Percentiles rank a stretch among this genome's conserved stretches.
Evolutionary conservation across 1,140 invertebrate species (phyloP).

Genomic region (Eueides isabella): DNA sequence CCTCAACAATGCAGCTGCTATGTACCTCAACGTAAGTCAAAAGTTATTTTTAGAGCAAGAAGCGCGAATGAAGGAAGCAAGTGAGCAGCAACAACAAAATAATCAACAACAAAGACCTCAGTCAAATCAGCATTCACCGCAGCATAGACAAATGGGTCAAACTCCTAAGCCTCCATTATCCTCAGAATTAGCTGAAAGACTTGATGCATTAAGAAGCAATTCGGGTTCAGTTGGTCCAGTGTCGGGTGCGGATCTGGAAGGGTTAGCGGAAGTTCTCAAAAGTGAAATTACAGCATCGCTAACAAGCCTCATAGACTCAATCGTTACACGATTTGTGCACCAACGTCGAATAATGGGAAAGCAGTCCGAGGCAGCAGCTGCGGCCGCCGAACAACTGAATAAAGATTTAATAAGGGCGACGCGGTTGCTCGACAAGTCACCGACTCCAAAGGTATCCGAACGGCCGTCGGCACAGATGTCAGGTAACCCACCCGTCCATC

Average conservation of each 20-base stretch:
- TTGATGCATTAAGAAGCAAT: conserved; percentile 85
- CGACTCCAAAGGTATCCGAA: conserved; percentile 90
- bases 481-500: conserved; percentile 84
- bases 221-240: conserved; percentile 84
- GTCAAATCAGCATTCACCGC: conserved; percentile 82
- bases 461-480: conserved; percentile 83
- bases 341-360: conserved; percentile 89
- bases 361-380: conserved; percentile 88
- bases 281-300: conserved; percentile 93
- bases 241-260: conserved; percentile 90
- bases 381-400: conserved; percentile 90
- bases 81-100: conserved; percentile 81
- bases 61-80: conserved; percentile 87
- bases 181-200: conserved; percentile 84
- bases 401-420: conserved; percentile 91
- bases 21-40: conserved; percentile 88
- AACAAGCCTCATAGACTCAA: conserved; percentile 93
- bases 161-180: conserved; percentile 82
- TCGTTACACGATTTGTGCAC: conserved; percentile 92
- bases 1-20: conserved; percentile 87
- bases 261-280: conserved; percentile 93
- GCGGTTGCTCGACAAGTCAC: conserved; percentile 92
- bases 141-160: conserved; percentile 78
- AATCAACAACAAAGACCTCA: conserved; percentile 80
- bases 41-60: conserved; percentile 90